A percentile compares a stretch with the other conserved stretches of the same genome.
Evolutionary conservation across 1,140 invertebrate genomes (phyloP).

Genomic region (Brachionus sp.): DNA sequence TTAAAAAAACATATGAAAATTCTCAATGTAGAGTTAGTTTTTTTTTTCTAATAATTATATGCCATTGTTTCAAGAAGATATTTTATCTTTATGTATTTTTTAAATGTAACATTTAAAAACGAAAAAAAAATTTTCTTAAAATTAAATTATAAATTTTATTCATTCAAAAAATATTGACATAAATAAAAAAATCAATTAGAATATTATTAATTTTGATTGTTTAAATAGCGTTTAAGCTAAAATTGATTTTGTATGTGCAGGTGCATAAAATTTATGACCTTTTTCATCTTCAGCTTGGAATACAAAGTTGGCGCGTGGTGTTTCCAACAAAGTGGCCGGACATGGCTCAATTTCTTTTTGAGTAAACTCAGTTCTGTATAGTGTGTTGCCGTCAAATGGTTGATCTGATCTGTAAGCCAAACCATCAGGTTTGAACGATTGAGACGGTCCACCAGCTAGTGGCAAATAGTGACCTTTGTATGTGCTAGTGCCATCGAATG

Average conservation of each 20-base stretch:
- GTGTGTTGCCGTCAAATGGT: slow-evolving; percentile 56
- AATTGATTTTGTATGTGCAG: slow-evolving; percentile 39
- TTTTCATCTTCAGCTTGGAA: slow-evolving; percentile 48
- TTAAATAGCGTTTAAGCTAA: neutral
- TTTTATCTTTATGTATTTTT: too few species aligned
- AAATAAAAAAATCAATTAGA: neutral
- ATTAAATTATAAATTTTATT: neutral
- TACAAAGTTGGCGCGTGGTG: slow-evolving; percentile 48
- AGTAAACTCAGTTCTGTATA: slow-evolving; percentile 57
- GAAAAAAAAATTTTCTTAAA: too few species aligned
- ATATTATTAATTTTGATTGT: neutral
- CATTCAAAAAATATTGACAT: slow-evolving; percentile 3
- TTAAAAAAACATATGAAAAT: too few species aligned
- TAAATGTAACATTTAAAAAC: too few species aligned
- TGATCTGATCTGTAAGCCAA: slow-evolving; percentile 49
- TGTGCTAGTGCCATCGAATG: slow-evolving; percentile 57
- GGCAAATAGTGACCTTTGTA: slow-evolving; percentile 55
- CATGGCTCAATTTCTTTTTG: slow-evolving; percentile 53
- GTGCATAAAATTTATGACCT: slow-evolving; percentile 53
- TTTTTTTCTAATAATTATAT: too few species aligned
- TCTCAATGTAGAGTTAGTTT: too few species aligned
- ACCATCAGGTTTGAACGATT: slow-evolving; percentile 53
- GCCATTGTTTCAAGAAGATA: too few species aligned
- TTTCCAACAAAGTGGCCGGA: slow-evolving; percentile 53
- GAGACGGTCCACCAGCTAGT: slow-evolving; percentile 48